Percentiles rank a stretch among this genome's conserved stretches.
Evolutionary conservation across 2,888 invertebrate species (phyloP).

Genomic region (Orchesella flavescens): DNA sequence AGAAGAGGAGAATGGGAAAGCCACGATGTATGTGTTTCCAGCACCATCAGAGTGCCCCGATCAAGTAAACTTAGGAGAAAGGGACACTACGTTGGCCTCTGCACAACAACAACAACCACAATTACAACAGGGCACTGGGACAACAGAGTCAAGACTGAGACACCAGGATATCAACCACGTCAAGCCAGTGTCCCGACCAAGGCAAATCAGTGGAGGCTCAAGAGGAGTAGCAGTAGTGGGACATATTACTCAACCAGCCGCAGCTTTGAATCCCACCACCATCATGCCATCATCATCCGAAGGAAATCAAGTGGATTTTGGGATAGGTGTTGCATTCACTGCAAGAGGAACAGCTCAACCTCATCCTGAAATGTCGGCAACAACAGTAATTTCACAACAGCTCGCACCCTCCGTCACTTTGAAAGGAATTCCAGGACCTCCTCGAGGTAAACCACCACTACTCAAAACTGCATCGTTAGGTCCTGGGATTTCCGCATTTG

Average conservation of each 20-base stretch:
- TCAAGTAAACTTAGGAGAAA: conserved; percentile 36
- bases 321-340: conserved; percentile 46
- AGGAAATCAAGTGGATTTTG: conserved; percentile 24
- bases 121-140: background rate
- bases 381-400: conserved; percentile 9
- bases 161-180: conserved; percentile 12
- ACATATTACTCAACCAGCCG: background rate
- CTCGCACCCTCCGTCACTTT: conserved; percentile 36
- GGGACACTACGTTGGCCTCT: background rate
- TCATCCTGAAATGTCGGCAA: too few species aligned
- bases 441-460: conserved; percentile 62
- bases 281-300: conserved; percentile 9
- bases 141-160: conserved; percentile 27
- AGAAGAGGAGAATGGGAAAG: conserved; percentile 35
- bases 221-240: too few species aligned
- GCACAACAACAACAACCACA: conserved; percentile 1
- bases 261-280: background rate
- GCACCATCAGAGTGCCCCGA: conserved; percentile 62
- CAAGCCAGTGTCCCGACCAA: background rate
- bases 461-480: conserved; percentile 68
- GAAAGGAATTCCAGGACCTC: conserved; percentile 51
- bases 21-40: conserved; percentile 71
- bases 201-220: background rate
- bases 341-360: conserved; percentile 35
- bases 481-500: conserved; percentile 68